Evolutionary conservation across 1,140 invertebrate species (phyloP), one percentile per base, ranked within the genome.

Genomic region (Yoshiicerus persimilis): DNA sequence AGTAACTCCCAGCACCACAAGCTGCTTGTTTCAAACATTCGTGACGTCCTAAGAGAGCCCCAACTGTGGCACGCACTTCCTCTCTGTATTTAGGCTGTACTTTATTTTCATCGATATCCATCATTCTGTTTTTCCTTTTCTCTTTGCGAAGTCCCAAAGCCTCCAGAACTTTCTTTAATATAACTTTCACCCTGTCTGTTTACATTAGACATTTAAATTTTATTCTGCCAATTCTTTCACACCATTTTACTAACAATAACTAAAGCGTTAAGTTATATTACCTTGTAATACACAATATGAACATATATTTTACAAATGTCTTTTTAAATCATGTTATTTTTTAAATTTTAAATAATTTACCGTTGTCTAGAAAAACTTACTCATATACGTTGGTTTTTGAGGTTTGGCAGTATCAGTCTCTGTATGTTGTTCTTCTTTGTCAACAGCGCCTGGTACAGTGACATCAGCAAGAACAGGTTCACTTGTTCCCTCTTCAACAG

Each of bases 1-100:
- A 83, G 36, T 90, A 90, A n/a, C 32, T 86, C 32, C 90, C 90
- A 41, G 89, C 88, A 16, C 87, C 75, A 39, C 90, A 91, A 20
- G 88, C 89, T 5, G 85, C 87, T 39, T 86, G 47, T 66, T 87
- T 89, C 36, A 89, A 25, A 56, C 90, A 91, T 36, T 91, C 90
- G 34, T 87, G 77, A 30, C 87, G 25, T 30, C 90, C 90, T 9
- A 91, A n/a, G 2, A 87, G 36, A 27, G 89, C 89, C n/a, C 89
- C 89, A 20, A 91, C 86, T 5, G 90, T 90, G 2, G 89, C 90
- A 25, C 88, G 66, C 5, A 91, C 39, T 38, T 90, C 87, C n/a
- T 90, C 87, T 4, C 66, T 32, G 70, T 89, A 90, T n/a, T 27
- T 56, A 23, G 32, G n/a, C 10, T 75, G 32, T 9, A 64, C 56